Base-by-base conservation (phyloP, 2,113 vertebrate genomes). In the Procavia capensis region DNA sequence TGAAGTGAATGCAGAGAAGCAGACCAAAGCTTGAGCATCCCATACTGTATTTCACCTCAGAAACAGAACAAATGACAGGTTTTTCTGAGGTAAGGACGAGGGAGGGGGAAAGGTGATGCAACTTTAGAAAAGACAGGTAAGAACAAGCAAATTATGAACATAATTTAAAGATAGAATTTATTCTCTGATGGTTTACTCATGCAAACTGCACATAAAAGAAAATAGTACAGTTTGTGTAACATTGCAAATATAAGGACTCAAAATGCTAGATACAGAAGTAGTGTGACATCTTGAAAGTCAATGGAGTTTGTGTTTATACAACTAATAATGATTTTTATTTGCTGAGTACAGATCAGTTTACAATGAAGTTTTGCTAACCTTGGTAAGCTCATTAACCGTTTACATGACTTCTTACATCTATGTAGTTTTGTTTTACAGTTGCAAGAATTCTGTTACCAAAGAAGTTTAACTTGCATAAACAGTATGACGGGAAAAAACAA, bases 121-220 rank as follows among this genome's bases (percentile, higher is more conserved):
- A 90, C 39, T 95, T 85, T 70, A 70, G 66, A 68, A 97, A 92
- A 93, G 76, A 95, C 16, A 97, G 86, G 80, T 93, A 97, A 98
- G 83, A 96, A 97, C 97, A 98, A 98, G 98, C 98, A 98, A 98
- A 98, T 98, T 97, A 98, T 97, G 97, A 98, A 98, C 98, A 98
- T 98, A 99, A 99, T 98, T 98, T 98, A 99, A 99, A 99, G 98
- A 99, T 99, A 98, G 98, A 98, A 99, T 98, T 98, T 99, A 99
- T 99, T 99, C 99, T 99, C 99, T 98, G 99, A 99, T 99, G 99
- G 99, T 98, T 99, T 99, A 98, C 98, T 99, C 99, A 99, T 99
- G 99, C 99, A 99, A 99, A 99, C 99, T 99, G 99, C 99, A 99
- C 99, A 99, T 97, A 98, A 98, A 99, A 98, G 97, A 98, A 98